Conservation (phyloP, 1,140 invertebrate genomes). For the Pachypeltis micranthus region DNA sequence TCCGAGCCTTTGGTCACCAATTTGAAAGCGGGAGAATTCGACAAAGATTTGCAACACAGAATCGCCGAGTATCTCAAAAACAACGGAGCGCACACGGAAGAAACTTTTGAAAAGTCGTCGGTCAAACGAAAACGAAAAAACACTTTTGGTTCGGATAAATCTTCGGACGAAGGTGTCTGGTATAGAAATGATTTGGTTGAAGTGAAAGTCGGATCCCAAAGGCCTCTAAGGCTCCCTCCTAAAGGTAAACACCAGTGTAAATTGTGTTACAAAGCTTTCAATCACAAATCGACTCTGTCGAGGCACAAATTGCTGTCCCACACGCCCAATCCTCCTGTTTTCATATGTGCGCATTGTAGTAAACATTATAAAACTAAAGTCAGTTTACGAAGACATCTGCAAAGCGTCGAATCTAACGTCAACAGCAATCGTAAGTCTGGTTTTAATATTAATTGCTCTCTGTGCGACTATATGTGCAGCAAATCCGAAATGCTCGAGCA, state of each 20-base stretch:
- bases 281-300: background rate
- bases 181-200: too few relatives aligned
- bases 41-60: background rate
- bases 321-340: background rate
- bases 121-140: too few relatives aligned
- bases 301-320: background rate
- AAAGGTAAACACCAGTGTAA: background rate
- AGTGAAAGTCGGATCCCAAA: too few relatives aligned
- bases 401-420: background rate
- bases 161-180: too few relatives aligned
- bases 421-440: background rate
- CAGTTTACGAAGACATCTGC: background rate
- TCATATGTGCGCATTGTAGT: background rate
- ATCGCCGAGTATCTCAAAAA: background rate
- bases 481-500: background rate
- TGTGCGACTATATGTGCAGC: background rate
- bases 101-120: background rate
- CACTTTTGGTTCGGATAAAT: too few relatives aligned
- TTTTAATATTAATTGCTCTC: background rate
- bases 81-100: background rate
- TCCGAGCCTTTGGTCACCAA: background rate
- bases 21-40: background rate
- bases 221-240: background rate
- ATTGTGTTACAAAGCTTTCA: background rate
- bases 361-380: background rate